A percentile compares a stretch with the other conserved stretches of the same genome.
Conservation (phyloP, 30 jellyfish, hydroid and myxozoan genomes). For the Hydractinia symbiolongicarpus region DNA sequence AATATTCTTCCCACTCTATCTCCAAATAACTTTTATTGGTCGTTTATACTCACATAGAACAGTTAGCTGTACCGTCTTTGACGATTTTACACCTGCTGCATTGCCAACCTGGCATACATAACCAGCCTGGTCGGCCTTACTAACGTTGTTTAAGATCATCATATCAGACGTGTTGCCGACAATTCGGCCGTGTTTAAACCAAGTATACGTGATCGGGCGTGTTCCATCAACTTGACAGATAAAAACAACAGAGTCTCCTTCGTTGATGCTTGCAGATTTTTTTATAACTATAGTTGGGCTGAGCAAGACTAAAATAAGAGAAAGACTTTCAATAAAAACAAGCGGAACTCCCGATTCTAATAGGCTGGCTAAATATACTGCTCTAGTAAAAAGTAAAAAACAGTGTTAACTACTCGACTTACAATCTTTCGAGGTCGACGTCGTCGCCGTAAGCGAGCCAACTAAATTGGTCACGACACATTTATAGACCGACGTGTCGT, state of each 20-base stretch:
- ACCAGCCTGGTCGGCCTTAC: slow-evolving; percentile 3
- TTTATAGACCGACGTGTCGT: background rate
- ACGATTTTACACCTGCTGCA: background rate
- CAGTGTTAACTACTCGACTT: background rate
- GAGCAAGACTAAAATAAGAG: background rate
- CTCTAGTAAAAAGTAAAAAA: background rate
- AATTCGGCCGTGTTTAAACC: slow-evolving; percentile 10
- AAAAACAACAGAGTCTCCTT: slow-evolving; percentile 8
- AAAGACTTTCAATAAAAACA: background rate
- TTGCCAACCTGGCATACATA: slow-evolving; percentile 3
- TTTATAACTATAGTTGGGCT: slow-evolving; percentile 2
- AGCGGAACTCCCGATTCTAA: too few species aligned
- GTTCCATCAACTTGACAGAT: slow-evolving; percentile 13
- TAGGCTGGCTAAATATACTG: too few species aligned
- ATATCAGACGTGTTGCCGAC: background rate
- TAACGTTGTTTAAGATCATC: slow-evolving; percentile 4
- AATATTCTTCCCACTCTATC: background rate
- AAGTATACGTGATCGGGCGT: background rate
- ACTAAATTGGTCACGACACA: background rate
- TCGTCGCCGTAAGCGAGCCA: slow-evolving; percentile 10
- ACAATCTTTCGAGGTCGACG: background rate
- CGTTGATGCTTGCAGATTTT: background rate
- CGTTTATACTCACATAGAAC: background rate
- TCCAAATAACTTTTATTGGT: background rate
- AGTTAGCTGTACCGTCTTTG: background rate